Evolutionary conservation across 2,888 invertebrate genomes (phyloP).

Genomic region (Pheosia gnoma): DNA sequence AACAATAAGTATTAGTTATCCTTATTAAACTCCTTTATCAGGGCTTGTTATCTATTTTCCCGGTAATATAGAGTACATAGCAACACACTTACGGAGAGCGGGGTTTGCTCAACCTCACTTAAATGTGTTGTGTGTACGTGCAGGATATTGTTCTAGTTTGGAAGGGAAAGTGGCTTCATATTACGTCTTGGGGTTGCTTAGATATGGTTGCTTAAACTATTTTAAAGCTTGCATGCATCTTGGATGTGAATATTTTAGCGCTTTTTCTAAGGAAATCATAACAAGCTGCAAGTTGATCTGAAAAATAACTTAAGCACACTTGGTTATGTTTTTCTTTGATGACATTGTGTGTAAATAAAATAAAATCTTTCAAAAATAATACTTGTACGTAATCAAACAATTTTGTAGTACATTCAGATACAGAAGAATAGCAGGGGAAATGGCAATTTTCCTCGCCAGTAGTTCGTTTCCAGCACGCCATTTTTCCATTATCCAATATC

Average conservation of each 20-base stretch:
- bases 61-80: constrained; percentile 32
- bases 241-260: constrained; percentile 1
- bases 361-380: background rate
- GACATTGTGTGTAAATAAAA: background rate
- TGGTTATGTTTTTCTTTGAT: background rate
- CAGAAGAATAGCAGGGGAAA: constrained; percentile 63
- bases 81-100: constrained; percentile 27
- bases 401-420: constrained; percentile 60
- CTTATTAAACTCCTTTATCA: constrained; percentile 38
- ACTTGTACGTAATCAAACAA: constrained; percentile 33
- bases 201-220: background rate
- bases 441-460: constrained; percentile 72
- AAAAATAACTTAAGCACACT: too few relatives aligned
- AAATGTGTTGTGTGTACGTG: constrained; percentile 30
- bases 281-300: too few relatives aligned
- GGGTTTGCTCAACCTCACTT: constrained; percentile 35
- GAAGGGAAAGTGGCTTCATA: constrained; percentile 25
- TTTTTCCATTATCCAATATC: constrained; percentile 81
- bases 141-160: constrained; percentile 30
- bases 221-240: background rate
- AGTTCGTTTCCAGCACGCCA: constrained; percentile 76
- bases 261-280: background rate
- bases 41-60: constrained; percentile 40
- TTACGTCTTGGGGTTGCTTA: constrained; percentile 3
- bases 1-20: constrained; percentile 7